These are phyloP conservation scores for Percopsis omiscomaycus DNA, from an alignment of 2,797 vertebrate species.

Conservation along the genomic window DNA sequence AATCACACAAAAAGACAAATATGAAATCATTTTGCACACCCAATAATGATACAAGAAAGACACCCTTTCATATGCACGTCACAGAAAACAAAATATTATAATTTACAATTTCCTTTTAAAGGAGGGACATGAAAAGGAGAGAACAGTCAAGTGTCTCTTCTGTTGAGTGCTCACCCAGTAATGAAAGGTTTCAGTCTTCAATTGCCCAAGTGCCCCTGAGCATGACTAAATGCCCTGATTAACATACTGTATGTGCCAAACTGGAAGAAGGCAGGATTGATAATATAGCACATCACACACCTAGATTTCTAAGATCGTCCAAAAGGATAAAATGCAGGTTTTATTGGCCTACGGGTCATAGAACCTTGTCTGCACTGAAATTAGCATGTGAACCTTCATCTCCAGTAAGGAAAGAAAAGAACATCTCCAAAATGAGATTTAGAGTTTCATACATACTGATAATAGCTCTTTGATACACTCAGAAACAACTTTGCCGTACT, in stretches of 20 bases:
- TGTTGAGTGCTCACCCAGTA: slow-evolving; percentile 28
- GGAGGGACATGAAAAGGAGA: slow-evolving; percentile 24
- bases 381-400: not conserved
- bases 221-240: slow-evolving; percentile 16
- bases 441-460: not conserved
- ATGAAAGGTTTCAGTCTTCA: slow-evolving; percentile 41
- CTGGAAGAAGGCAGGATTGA: slow-evolving; percentile 4
- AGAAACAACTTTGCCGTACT: too few species aligned
- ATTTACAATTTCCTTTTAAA: slow-evolving; percentile 11
- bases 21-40: slow-evolving; percentile 1
- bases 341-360: not conserved
- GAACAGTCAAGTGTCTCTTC: slow-evolving; percentile 28
- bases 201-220: slow-evolving; percentile 38
- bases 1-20: not conserved
- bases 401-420: not conserved
- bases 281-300: not conserved
- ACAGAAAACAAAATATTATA: slow-evolving; percentile 31
- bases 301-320: not conserved
- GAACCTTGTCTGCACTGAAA: not conserved
- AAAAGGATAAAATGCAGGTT: not conserved
- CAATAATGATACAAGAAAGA: slow-evolving; percentile 4
- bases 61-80: slow-evolving; percentile 1
- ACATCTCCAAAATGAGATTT: not conserved
- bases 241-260: slow-evolving; percentile 9
- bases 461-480: too few species aligned